These are phyloP conservation scores for Melieria omissa DNA, from an alignment of 2,888 invertebrate genomes.

Conservation along the genomic window DNA sequence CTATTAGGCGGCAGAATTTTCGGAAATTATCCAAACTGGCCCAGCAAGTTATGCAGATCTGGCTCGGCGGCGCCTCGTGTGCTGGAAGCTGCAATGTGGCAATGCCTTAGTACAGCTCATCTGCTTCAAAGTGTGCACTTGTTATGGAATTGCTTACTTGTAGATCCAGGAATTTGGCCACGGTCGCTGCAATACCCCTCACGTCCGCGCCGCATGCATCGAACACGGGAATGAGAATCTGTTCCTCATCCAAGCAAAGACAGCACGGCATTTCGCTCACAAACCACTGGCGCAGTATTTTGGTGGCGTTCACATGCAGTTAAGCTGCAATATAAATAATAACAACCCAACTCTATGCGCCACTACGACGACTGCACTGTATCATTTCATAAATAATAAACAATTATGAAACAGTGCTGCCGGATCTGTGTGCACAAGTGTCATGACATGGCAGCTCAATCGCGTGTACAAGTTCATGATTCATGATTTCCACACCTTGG, in stretches of 20 bases:
- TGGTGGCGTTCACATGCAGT: background rate
- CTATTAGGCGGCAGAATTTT: background rate
- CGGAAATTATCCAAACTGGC: background rate
- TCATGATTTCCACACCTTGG: no score
- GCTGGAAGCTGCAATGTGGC: background rate
- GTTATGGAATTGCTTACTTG: conserved; percentile 3
- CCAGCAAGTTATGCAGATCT: background rate
- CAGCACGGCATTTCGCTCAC: conserved; percentile 21
- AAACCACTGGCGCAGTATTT: background rate
- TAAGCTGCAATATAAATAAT: background rate
- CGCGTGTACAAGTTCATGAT: no score
- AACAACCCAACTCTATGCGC: background rate
- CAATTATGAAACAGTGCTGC: background rate
- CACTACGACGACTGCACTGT: background rate
- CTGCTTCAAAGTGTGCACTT: background rate
- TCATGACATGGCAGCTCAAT: no score
- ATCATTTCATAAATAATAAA: background rate
- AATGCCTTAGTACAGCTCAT: background rate
- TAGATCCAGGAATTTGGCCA: conserved; percentile 11
- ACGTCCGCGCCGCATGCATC: conserved; percentile 21
- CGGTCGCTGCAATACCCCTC: conserved; percentile 16
- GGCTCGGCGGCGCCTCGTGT: background rate
- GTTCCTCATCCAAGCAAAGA: conserved; percentile 11
- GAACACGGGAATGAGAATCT: conserved; percentile 28
- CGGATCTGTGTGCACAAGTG: background rate